Conservation (phyloP, 2,113 vertebrate genomes). For the Leptosomus discolor region DNA sequence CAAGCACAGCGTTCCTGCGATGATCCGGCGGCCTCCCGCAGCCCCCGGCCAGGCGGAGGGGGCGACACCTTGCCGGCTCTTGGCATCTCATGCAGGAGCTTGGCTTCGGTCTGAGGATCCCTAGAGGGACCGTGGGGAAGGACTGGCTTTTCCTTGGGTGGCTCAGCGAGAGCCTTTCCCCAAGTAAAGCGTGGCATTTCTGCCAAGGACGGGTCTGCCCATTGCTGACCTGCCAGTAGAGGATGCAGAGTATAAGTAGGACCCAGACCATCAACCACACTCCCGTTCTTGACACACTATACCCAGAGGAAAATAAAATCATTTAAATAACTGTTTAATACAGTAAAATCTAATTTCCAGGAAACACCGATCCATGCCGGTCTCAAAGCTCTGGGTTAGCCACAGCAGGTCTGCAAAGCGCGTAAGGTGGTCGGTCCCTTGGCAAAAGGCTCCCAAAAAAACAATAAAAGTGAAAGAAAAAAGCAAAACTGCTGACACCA, state of each 20-base stretch:
- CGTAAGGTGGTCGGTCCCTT: background rate
- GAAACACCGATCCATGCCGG: background rate
- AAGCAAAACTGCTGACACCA: background rate
- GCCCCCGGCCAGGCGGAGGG: fast-evolving
- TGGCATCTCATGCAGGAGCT: background rate
- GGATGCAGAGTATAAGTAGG: background rate
- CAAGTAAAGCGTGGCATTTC: background rate
- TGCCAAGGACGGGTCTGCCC: background rate
- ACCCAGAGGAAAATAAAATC: background rate
- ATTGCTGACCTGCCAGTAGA: background rate
- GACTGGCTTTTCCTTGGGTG: background rate
- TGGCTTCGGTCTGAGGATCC: background rate
- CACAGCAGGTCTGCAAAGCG: background rate
- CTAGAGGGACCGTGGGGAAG: background rate
- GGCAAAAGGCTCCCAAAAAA: background rate
- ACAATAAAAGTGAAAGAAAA: fast-evolving
- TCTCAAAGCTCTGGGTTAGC: background rate
- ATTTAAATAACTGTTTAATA: background rate
- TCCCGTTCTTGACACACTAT: background rate
- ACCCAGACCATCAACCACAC: background rate
- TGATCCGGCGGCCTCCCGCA: background rate
- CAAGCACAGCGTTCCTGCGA: background rate
- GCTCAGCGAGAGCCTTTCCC: background rate
- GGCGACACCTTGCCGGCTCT: fast-evolving
- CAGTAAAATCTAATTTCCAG: background rate